A percentile compares a stretch with the other conserved stretches of the same genome.
Evolutionary conservation across 2,113 vertebrate species (phyloP).

Genomic region (Lamprologus speciosus): DNA sequence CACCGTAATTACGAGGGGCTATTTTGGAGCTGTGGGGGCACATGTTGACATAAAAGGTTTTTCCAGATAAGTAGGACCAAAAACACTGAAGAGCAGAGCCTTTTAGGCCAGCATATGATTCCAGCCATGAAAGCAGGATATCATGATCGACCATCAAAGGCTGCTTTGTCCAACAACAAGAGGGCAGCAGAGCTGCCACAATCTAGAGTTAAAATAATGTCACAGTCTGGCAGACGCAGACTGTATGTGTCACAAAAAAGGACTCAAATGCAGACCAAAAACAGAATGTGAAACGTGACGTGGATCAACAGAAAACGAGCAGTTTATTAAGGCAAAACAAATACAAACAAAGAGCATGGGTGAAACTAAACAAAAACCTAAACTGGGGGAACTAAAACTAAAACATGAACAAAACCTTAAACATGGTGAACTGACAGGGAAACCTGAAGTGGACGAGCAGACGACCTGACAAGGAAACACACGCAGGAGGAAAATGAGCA

Average conservation of each 20-base stretch:
- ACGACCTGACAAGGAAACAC: background rate
- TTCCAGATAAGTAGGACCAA: rapidly evolving
- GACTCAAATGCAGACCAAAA: background rate
- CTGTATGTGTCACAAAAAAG: background rate
- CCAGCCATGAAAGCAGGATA: background rate
- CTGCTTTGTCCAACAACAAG: background rate
- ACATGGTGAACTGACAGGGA: background rate
- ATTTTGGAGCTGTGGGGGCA: too few relatives aligned
- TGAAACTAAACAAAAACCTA: background rate
- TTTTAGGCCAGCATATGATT: rapidly evolving
- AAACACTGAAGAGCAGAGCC: background rate
- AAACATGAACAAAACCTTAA: background rate
- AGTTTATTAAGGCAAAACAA: rapidly evolving
- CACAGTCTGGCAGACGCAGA: background rate
- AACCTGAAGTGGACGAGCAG: background rate
- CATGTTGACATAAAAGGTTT: background rate
- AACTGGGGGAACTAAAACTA: background rate
- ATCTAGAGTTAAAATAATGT: background rate
- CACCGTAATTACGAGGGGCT: background rate
- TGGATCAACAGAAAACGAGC: rapidly evolving
- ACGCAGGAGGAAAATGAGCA: background rate
- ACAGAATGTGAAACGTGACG: rapidly evolving
- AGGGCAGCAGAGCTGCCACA: background rate
- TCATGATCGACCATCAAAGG: background rate
- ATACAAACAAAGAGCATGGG: background rate